Evolutionary conservation across 2,113 vertebrate genomes (phyloP).

Genomic region (Guaruba guarouba): DNA sequence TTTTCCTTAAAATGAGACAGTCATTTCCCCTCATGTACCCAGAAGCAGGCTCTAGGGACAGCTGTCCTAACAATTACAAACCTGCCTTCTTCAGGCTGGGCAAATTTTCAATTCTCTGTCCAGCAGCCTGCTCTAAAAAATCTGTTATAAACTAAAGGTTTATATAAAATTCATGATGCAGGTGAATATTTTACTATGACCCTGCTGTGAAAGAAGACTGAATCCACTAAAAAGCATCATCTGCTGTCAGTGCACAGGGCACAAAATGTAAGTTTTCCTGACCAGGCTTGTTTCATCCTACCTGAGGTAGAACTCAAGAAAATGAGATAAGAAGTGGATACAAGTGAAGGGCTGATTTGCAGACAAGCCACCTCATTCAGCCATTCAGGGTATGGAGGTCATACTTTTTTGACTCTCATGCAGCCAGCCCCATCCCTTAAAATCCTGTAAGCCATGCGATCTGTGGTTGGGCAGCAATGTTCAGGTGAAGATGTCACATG

Average conservation of each 20-base stretch:
- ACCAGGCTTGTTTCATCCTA: background rate
- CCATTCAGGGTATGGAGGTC: rapidly evolving
- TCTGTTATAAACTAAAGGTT: background rate
- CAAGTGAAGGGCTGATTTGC: background rate
- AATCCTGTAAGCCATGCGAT: background rate
- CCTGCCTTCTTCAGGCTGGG: background rate
- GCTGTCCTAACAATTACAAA: background rate
- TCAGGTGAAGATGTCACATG: background rate
- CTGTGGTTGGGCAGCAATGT: background rate
- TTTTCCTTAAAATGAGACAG: background rate
- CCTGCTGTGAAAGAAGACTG: background rate
- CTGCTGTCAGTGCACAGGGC: background rate
- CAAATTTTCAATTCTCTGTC: background rate
- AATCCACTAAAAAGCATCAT: background rate
- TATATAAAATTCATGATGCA: background rate
- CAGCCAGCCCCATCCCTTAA: background rate
- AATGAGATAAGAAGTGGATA: background rate
- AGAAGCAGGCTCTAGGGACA: background rate
- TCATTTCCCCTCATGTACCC: rapidly evolving
- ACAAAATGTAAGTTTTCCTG: background rate
- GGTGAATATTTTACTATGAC: background rate
- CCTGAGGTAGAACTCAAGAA: background rate
- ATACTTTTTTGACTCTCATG: background rate
- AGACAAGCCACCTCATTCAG: background rate
- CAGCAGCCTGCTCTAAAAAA: background rate